phyloP scores from a whole-genome alignment of 2,113 vertebrate species.

The Alouatta palliata region DNA sequence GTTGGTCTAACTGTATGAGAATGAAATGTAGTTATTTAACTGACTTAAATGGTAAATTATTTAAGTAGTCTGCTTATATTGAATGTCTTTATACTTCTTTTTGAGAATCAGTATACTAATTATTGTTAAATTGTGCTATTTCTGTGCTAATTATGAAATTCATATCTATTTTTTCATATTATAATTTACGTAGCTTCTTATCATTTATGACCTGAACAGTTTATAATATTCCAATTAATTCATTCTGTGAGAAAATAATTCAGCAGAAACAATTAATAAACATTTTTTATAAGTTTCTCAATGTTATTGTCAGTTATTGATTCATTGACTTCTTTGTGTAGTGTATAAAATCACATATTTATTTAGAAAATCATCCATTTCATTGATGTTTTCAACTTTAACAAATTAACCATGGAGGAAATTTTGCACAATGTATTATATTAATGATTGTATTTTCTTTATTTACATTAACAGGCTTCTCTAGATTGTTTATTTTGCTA shows the following conservation, averaged over 20 bases:
- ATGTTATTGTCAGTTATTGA: background rate
- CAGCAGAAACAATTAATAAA: background rate
- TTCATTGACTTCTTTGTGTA: background rate
- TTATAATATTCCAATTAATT: slow-evolving; percentile 9
- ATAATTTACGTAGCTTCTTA: background rate
- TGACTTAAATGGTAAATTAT: background rate
- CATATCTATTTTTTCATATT: background rate
- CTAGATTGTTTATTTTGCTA: background rate
- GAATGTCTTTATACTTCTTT: background rate
- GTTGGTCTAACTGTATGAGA: background rate
- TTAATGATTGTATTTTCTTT: background rate
- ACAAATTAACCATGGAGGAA: background rate
- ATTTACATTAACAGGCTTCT: background rate
- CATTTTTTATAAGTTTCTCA: background rate
- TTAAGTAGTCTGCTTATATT: background rate
- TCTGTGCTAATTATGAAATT: background rate
- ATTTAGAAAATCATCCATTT: background rate
- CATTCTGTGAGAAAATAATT: background rate
- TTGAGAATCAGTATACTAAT: background rate
- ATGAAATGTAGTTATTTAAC: slow-evolving; percentile 11
- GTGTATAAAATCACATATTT: background rate
- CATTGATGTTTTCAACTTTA: background rate
- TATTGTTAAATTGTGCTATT: background rate
- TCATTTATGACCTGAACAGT: background rate
- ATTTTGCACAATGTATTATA: background rate